These are phyloP conservation scores for Mercenaria mercenaria DNA, from an alignment of 1,140 invertebrate species.

Conservation along the genomic window DNA sequence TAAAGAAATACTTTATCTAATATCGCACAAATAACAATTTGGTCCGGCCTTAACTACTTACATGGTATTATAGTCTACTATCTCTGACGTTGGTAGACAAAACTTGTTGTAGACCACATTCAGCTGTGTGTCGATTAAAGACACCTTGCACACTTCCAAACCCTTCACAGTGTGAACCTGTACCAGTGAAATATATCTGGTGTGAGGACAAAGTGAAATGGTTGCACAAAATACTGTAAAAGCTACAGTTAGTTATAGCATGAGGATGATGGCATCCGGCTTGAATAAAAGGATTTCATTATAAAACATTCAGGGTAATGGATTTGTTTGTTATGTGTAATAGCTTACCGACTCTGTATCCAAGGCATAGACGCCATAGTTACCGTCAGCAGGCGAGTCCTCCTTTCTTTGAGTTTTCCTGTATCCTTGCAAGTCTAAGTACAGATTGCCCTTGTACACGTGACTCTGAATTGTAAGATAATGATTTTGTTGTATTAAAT, in stretches of 20 bases:
- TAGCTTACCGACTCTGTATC: constrained; percentile 56
- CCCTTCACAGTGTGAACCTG: constrained; percentile 48
- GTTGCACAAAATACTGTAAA: too few relatives aligned
- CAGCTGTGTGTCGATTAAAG: constrained; percentile 10
- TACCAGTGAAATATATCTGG: background rate
- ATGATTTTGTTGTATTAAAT: background rate
- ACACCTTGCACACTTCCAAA: constrained; percentile 48
- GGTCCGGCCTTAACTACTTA: too few relatives aligned
- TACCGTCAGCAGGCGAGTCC: constrained; percentile 8
- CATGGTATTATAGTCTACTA: constrained; percentile 54
- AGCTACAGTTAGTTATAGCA: too few relatives aligned
- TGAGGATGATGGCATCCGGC: too few relatives aligned
- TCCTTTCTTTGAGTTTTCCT: background rate
- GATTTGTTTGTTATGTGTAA: too few relatives aligned
- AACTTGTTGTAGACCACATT: constrained; percentile 45
- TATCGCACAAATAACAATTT: too few relatives aligned
- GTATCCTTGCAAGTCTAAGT: constrained; percentile 34
- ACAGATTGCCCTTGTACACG: constrained; percentile 52
- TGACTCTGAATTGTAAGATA: constrained; percentile 21
- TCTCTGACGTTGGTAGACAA: constrained; percentile 46
- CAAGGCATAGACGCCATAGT: constrained; percentile 38
- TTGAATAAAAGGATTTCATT: too few relatives aligned
- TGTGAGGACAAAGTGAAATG: background rate
- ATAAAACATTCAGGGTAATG: too few relatives aligned
- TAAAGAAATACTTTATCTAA: too few relatives aligned